Evolutionary conservation across 2,888 invertebrate species (phyloP), one percentile per base, ranked within the genome.

Genomic region (Ditylenchus weischeri): DNA sequence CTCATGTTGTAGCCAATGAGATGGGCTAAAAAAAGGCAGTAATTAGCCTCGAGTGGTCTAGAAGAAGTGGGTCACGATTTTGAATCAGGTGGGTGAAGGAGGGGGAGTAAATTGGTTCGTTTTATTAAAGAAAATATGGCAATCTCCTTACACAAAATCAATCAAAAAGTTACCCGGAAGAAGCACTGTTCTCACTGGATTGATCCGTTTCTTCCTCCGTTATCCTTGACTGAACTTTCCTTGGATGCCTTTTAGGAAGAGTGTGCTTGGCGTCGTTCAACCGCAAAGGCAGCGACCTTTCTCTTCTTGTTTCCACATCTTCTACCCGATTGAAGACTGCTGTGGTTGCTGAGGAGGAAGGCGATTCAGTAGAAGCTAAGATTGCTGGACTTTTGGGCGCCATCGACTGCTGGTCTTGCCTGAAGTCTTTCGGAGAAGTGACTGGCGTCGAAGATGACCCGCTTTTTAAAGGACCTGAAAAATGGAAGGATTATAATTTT

Each of bases 401-500:
- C 47, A 51, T 18, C 18, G 7, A n/a, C 57, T 35, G 29, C 10
- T 51, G n/a, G 6, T 29, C 18, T n/a, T 13, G 36, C 29, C 23
- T 29, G 10, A 36, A 49, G 2, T 69, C 47, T 47, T 62, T 29
- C 29, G 60, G 7, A 21, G 60, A 13, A 48, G 48, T 11, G 43
- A 60, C 21, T 18, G 48, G 49, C 29, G 35, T 35, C 23, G n/a
- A 29, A 23, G 35, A 36, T 47, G 54, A 62, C 50, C 62, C 62
- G 62, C 62, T 49, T 49, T 62, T 62, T 29, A 50, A 36, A 50
- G 48, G 62, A 49, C 62, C 62, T 62, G 21, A 48, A 60, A 6
- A 51, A 19, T 8, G 7, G 51, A 6, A 29, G 5, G 5, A 29
- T 43, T 13, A 43, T 6, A 43, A 43, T 43, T 13, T 43, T 43